A percentile compares a stretch with the other conserved stretches of the same genome.
These are phyloP conservation scores for Nymphalis c-album DNA, from an alignment of 2,888 invertebrate species.

Conservation along the genomic window DNA sequence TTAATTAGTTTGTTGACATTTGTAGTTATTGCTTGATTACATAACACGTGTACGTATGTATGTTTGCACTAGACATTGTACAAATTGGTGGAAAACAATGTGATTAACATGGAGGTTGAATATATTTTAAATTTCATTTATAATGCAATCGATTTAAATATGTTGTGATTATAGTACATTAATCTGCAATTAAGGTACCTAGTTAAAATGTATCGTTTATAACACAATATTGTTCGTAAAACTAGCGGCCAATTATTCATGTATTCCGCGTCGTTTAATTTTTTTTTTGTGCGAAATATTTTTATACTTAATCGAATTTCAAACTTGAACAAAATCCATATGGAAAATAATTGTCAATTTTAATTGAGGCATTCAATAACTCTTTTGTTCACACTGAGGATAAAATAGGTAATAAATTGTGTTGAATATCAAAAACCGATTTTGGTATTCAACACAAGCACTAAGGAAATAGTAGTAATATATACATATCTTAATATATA, in stretches of 20 bases:
- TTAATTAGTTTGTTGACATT: constrained; percentile 11
- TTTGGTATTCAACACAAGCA: too few species aligned
- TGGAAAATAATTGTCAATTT: too few species aligned
- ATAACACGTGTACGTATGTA: constrained; percentile 1
- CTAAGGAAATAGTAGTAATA: too few species aligned
- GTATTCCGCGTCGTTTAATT: too few species aligned
- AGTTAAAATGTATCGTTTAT: constrained; percentile 1
- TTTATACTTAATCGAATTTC: too few species aligned
- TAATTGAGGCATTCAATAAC: too few species aligned
- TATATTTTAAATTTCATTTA: constrained; percentile 1
- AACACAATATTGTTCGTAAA: neutral
- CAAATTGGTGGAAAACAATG: constrained; percentile 8
- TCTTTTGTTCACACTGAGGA: too few species aligned
- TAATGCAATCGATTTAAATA: constrained; percentile 1
- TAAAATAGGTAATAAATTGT: too few species aligned
- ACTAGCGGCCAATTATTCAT: neutral
- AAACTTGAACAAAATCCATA: too few species aligned
- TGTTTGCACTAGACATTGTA: constrained; percentile 9
- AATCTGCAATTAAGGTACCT: neutral
- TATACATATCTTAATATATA: too few species aligned
- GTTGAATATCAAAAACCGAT: too few species aligned
- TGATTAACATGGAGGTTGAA: constrained; percentile 12
- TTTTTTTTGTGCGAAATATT: too few species aligned
- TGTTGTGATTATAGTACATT: neutral
- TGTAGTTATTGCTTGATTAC: constrained; percentile 14